Base-by-base conservation (phyloP, 2,888 invertebrate species). In the Stegana nigrithorax region DNA sequence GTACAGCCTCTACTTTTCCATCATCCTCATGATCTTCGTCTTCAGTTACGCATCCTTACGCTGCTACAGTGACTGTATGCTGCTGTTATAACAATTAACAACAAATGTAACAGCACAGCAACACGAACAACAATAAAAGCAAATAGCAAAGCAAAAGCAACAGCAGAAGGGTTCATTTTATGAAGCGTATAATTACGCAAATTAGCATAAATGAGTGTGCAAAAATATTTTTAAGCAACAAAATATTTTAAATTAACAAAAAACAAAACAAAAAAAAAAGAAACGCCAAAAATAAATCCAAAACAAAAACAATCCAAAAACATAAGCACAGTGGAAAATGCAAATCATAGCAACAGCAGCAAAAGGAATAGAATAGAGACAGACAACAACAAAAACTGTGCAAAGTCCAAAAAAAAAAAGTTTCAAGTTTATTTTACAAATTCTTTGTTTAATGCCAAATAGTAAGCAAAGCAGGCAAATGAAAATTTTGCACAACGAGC, bases 101-200 rank as follows among this genome's bases (percentile, higher is more conserved):
- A 64, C 63, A 64, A 68, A 72, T n/a, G n/a, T 21, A 77, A 65
- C 63, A 74, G 69, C 67, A 63, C 26, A 63, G 65, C 53, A 62
- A 51, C 36, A 65, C 42, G 45, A 63, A 42, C 44, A 67, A 51
- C 44, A 17, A 42, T 23, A 27, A 64, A 65, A 62, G 19, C 44
- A 44, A 26, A 47, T 25, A 12, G 47, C 21, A 47, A 10, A 23
- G 36, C 23, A 47, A 21, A n/a, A n/a, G 42, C n/a, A 25, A 12
- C 2, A 47, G 47, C 6, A 23, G 7, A 26, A 12, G 62, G 75
- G 78, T 72, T 7, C 72, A 76, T 73, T 75, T 77, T 70, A 75
- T 73, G 78, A 67, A 79, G 76, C 76, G 73, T 73, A 77, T 79
- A 77, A 77, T 77, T 77, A 77, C 70, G 79, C 71, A 79, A 77